These are phyloP conservation scores for Trididemnum nubilum DNA, from an alignment of 23 tunicate species.

Conservation along the genomic window DNA sequence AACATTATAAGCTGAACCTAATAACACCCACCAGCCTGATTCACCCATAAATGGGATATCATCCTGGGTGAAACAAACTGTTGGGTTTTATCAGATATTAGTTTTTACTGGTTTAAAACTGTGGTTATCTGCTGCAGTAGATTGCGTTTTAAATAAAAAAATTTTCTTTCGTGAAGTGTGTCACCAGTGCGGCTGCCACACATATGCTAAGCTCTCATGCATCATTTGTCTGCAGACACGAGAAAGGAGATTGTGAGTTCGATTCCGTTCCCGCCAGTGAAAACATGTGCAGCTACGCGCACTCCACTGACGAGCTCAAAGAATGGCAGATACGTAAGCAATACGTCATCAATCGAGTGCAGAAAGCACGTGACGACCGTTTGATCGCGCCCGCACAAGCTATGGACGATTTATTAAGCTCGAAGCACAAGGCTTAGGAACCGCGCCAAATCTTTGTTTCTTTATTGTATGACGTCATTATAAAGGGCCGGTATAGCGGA, in stretches of 20 bases:
- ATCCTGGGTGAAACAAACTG: no score
- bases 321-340: conserved; percentile 76
- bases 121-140: no score
- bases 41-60: no score
- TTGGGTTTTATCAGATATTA: no score
- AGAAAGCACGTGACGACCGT: conserved; percentile 80
- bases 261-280: conserved; percentile 63
- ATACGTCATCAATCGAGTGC: conserved; percentile 75
- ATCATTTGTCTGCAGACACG: no score
- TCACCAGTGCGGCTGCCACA: no score
- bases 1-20: no score
- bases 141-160: no score
- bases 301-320: conserved; percentile 69
- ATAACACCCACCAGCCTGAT: no score
- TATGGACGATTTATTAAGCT: conserved; percentile 77
- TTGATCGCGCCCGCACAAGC: conserved; percentile 51
- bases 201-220: no score
- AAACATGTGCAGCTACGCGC: conserved; percentile 73
- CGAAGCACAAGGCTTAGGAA: neutral
- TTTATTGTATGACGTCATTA: conserved; percentile 1
- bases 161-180: no score
- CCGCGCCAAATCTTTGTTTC: neutral
- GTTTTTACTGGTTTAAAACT: no score
- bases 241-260: conserved; percentile 69
- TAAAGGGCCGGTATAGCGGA: neutral